These are phyloP conservation scores for Trialeurodes vaporariorum DNA, from an alignment of 1,140 invertebrate genomes.

Conservation along the genomic window DNA sequence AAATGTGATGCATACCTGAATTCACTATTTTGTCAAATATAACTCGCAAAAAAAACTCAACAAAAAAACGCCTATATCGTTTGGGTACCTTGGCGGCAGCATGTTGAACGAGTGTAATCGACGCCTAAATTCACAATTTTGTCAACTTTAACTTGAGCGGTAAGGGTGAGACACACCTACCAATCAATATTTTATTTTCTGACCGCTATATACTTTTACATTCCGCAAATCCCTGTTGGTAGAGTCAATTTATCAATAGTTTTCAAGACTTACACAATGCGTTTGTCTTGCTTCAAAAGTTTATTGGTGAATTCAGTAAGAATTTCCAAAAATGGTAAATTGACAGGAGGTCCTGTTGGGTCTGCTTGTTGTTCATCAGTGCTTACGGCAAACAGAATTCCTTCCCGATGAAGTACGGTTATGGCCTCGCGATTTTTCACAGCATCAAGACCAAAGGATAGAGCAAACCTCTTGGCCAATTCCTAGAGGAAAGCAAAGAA, in stretches of 20 bases:
- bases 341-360: conserved; percentile 47
- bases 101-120: too few relatives aligned
- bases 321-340: conserved; percentile 88
- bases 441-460: conserved; percentile 95
- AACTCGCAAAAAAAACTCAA: too few relatives aligned
- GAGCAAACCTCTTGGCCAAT: conserved; percentile 89
- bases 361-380: conserved; percentile 36
- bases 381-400: conserved; percentile 79
- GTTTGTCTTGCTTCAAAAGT: conserved; percentile 90
- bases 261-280: conserved; percentile 56
- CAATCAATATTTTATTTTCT: too few relatives aligned
- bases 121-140: too few relatives aligned
- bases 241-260: background rate
- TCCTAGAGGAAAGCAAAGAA: conserved; percentile 46
- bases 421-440: conserved; percentile 96
- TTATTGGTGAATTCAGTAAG: conserved; percentile 93
- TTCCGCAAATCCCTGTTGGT: too few relatives aligned
- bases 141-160: too few relatives aligned
- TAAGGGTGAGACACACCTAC: too few relatives aligned
- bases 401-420: conserved; percentile 86
- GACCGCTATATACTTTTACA: too few relatives aligned
- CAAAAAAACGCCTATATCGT: too few relatives aligned
- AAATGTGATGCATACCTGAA: too few relatives aligned
- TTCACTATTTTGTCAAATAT: too few relatives aligned
- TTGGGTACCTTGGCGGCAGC: too few relatives aligned